Evolutionary conservation across 2,888 invertebrate genomes (phyloP).

Genomic region (Encarsia formosa): DNA sequence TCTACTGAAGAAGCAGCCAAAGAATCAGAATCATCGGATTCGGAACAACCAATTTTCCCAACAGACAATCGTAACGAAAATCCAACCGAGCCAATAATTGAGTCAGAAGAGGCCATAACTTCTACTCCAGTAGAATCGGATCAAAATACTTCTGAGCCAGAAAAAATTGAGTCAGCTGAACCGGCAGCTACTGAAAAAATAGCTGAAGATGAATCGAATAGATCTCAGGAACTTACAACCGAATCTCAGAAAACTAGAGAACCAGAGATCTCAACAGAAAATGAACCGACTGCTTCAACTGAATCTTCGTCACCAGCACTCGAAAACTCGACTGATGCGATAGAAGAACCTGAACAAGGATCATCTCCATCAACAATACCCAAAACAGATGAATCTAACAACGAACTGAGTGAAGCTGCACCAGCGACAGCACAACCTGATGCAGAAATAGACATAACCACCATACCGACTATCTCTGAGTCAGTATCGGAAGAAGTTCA

Average conservation of each 20-base stretch:
- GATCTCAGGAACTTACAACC: background rate
- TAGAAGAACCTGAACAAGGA: constrained; percentile 12
- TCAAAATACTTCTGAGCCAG: background rate
- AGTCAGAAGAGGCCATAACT: too few relatives aligned
- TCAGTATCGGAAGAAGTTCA: constrained; percentile 35
- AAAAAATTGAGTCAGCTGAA: background rate
- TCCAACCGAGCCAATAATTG: background rate
- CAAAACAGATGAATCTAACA: constrained; percentile 7
- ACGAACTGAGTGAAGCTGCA: constrained; percentile 8
- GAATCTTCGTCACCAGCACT: background rate
- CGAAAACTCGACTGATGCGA: background rate
- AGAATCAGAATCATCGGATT: too few relatives aligned
- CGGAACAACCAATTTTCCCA: too few relatives aligned
- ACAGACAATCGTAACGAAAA: background rate
- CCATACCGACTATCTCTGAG: background rate
- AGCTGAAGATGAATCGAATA: background rate
- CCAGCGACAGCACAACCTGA: constrained; percentile 15
- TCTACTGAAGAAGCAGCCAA: constrained; percentile 20
- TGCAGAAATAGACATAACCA: constrained; percentile 10
- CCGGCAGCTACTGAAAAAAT: constrained; percentile 4
- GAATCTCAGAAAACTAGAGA: constrained; percentile 1
- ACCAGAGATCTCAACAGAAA: background rate
- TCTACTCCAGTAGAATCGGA: background rate
- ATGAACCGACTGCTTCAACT: background rate
- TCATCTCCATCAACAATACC: constrained; percentile 7